Base-by-base conservation (phyloP, 2,797 vertebrate genomes). In the Protosalanx chinensis region DNA sequence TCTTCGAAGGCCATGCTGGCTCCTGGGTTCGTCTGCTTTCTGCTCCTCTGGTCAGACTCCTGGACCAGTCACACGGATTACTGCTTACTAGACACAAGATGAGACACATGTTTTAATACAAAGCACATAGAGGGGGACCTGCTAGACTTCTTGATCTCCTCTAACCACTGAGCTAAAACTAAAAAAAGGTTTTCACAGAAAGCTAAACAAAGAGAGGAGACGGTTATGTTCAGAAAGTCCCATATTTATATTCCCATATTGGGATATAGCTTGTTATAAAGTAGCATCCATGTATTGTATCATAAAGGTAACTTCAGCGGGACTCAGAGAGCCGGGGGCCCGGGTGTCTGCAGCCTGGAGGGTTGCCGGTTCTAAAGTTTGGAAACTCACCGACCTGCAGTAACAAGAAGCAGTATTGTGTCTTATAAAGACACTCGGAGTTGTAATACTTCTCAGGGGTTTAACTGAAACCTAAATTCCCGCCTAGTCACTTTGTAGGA, bases 1-100 rank as follows among this genome's bases (percentile, higher is more conserved):
- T 93, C 92, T 74, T 93, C 92, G 79, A 91, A 93, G 64, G 91
- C 89, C 92, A 93, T 92, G 79, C 46, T 58, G 71, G 49, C 70
- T 64, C 70, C 68, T 53, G 51, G 37, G 8, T n/a, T n/a, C 5
- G 49, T 51, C 49, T 16, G 49, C 49, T 76, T 62, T 33, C 56
- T 53, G 29, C 46, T 71, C 67, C 63, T 64, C 37, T 41, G 37
- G 37, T 41, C 37, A 37, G 35, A 41, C 37, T 1, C 37, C 37
- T 41, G 37, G 37, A 41, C 37, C 37, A 84, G 66, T 73, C 70
- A 75, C 70, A 71, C 71, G 74, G 70, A 67, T 72, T 23, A 56
- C n/a, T 68, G 53, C 37, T 41, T 41, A 79, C 65, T 83, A 87
- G 76, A 65, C 6, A 33, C 18, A 35, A 23, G 75, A 73, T 30